Percentiles rank a stretch among this genome's conserved stretches.
Evolutionary conservation across 2,113 vertebrate genomes (phyloP).

Genomic region (Pygoscelis antarcticus): DNA sequence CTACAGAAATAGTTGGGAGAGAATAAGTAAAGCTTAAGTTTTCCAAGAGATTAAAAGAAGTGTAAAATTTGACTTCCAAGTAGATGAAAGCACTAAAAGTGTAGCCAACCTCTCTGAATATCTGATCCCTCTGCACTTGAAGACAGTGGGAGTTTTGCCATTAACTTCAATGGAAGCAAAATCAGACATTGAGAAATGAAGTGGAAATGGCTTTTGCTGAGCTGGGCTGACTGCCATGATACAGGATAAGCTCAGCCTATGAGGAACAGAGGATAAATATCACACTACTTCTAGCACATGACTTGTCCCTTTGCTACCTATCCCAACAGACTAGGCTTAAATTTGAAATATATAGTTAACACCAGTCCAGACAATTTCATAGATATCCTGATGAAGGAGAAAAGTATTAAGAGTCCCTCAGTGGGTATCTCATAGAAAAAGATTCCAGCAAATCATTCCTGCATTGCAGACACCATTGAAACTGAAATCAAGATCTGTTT

Average conservation of each 20-base stretch:
- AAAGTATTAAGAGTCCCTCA: neutral
- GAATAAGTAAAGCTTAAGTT: constrained; percentile 4
- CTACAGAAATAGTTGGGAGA: neutral
- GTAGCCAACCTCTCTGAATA: constrained; percentile 28
- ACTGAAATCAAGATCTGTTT: neutral
- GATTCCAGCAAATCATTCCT: constrained; percentile 28
- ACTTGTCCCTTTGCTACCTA: constrained; percentile 24
- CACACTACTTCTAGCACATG: constrained; percentile 1
- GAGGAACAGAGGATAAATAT: constrained; percentile 31
- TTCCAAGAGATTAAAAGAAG: constrained; percentile 26
- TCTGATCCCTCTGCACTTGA: constrained; percentile 48
- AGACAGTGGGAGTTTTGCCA: constrained; percentile 55
- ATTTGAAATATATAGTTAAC: constrained; percentile 11
- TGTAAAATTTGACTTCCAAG: constrained; percentile 42
- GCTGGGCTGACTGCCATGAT: constrained; percentile 34
- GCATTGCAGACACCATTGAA: neutral
- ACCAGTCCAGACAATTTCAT: neutral
- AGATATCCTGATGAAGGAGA: neutral
- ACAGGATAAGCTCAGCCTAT: constrained; percentile 37
- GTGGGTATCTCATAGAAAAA: neutral
- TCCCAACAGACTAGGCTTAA: constrained; percentile 18
- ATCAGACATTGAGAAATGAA: constrained; percentile 57
- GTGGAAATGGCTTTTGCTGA: constrained; percentile 59
- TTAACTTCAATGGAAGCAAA: constrained; percentile 53
- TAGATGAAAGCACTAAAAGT: constrained; percentile 20